Evolutionary conservation across 2,888 invertebrate species (phyloP).

Genomic region (Apodemia duryi): DNA sequence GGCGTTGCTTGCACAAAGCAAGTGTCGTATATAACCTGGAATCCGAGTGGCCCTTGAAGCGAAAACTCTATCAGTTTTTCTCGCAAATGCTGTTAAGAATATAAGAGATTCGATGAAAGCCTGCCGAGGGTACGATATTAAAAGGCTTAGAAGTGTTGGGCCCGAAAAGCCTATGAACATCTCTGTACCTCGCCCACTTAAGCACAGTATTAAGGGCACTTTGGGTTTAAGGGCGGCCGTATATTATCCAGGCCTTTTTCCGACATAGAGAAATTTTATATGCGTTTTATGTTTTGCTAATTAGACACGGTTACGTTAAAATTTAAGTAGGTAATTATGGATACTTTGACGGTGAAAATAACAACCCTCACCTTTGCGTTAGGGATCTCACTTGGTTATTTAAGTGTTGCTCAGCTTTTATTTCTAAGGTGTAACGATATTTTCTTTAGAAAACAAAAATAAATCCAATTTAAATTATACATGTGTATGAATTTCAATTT

Average conservation of each 20-base stretch:
- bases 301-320: constrained; percentile 34
- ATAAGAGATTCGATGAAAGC: constrained; percentile 54
- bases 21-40: too few relatives aligned
- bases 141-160: constrained; percentile 75
- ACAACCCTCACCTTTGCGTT: constrained; percentile 5
- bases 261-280: constrained; percentile 44
- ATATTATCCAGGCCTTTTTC: constrained; percentile 63
- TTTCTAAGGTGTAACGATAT: neutral
- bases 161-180: constrained; percentile 73
- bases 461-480: neutral
- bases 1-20: too few relatives aligned
- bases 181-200: constrained; percentile 73
- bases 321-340: constrained; percentile 35
- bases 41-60: too few relatives aligned
- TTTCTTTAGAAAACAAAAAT: neutral
- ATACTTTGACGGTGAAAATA: constrained; percentile 25
- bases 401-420: neutral
- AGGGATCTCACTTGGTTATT: neutral
- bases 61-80: too few relatives aligned
- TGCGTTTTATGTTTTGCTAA: constrained; percentile 39
- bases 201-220: constrained; percentile 77
- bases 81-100: too few relatives aligned
- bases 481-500: too few relatives aligned
- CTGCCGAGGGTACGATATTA: constrained; percentile 75
- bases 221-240: constrained; percentile 61